Percentiles rank a stretch among this genome's conserved stretches.
phyloP scores from a whole-genome alignment of 2,113 vertebrate genomes.

The Lamprologus sp. region DNA sequence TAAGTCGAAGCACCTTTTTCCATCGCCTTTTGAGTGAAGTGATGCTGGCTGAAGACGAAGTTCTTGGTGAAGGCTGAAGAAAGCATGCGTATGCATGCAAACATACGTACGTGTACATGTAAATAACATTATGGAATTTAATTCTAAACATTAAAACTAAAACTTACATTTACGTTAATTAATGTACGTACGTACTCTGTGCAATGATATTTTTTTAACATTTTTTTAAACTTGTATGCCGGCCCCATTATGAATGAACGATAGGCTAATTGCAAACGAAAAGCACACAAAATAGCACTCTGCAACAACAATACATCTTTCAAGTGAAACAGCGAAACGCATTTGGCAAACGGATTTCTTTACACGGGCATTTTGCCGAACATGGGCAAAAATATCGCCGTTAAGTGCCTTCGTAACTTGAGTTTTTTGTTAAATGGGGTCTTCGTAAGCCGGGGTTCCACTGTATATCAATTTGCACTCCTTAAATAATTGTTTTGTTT shows the following conservation, averaged over 20 bases:
- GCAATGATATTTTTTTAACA: not conserved
- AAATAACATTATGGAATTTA: not conserved
- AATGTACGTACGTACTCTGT: not conserved
- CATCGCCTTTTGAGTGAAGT: not conserved
- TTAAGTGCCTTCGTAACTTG: not conserved
- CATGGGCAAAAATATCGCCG: fast-evolving
- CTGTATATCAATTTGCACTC: not conserved
- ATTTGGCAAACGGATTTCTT: not conserved
- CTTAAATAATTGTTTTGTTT: not conserved
- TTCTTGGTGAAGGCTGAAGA: not conserved
- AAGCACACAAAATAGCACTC: not conserved
- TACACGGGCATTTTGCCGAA: fast-evolving
- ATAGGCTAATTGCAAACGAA: not conserved
- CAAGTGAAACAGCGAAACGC: not conserved
- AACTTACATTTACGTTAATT: not conserved
- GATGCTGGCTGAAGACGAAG: not conserved
- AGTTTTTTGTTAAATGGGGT: not conserved
- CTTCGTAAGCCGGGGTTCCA: not conserved
- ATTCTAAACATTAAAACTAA: not conserved
- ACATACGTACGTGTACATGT: not conserved
- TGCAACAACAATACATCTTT: not conserved
- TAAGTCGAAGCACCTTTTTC: not conserved
- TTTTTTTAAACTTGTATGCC: not conserved
- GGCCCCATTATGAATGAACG: not conserved
- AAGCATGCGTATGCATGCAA: not conserved